phyloP scores from a whole-genome alignment of 2,113 vertebrate genomes.

The Pachycephala philippinensis region DNA sequence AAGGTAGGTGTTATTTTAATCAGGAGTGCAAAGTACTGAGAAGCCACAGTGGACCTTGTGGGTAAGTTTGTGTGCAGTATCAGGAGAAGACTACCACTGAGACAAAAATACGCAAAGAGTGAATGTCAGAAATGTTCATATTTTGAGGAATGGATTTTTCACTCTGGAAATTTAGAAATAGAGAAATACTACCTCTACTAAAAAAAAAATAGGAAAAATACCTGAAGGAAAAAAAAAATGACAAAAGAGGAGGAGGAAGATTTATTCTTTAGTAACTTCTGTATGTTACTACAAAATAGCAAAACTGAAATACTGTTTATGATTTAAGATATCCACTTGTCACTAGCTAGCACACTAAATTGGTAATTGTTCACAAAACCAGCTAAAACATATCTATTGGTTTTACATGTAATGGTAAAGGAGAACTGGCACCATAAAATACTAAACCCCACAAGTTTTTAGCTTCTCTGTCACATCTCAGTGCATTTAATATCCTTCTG shows the following conservation, averaged over 20 bases:
- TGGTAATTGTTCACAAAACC: conserved; percentile 56
- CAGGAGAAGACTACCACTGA: neutral
- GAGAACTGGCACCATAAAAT: conserved; percentile 63
- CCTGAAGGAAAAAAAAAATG: neutral
- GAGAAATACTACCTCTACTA: neutral
- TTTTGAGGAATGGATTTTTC: neutral
- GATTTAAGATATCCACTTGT: conserved; percentile 31
- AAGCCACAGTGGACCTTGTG: neutral
- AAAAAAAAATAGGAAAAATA: neutral
- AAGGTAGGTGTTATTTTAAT: neutral
- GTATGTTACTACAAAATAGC: neutral
- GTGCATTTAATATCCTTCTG: conserved; percentile 78
- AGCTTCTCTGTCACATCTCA: conserved; percentile 76
- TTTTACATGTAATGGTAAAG: conserved; percentile 59
- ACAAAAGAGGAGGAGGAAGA: neutral
- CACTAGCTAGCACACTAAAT: conserved; percentile 22
- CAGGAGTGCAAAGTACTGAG: neutral
- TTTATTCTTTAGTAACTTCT: neutral
- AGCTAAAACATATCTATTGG: conserved; percentile 64
- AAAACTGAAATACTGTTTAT: neutral
- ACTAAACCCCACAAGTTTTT: conserved; percentile 69
- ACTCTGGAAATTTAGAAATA: neutral
- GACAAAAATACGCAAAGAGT: neutral
- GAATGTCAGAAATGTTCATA: neutral
- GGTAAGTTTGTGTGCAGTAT: neutral